A percentile compares a stretch with the other conserved stretches of the same genome.
Conservation (phyloP, 2,888 invertebrate species). For the Folsomia candida region DNA sequence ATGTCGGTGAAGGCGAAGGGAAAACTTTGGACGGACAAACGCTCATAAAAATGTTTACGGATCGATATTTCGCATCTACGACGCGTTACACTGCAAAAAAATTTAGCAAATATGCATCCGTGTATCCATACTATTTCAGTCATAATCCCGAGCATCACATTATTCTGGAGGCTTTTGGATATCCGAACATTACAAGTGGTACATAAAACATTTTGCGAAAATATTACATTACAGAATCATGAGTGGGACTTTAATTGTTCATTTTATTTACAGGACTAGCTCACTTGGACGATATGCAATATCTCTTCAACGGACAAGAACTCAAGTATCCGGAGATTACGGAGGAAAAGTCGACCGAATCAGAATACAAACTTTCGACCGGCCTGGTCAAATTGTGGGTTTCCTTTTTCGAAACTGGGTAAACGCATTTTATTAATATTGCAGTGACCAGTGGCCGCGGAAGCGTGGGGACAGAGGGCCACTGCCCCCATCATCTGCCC, state of each 20-base stretch:
- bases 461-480: too few species aligned
- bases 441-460: too few species aligned
- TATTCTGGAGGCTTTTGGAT: conserved; percentile 22
- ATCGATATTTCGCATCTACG: conserved; percentile 27
- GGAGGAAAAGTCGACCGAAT: conserved; percentile 17
- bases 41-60: conserved; percentile 24
- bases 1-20: conserved; percentile 23
- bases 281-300: conserved; percentile 35
- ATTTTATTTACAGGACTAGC: conserved; percentile 19
- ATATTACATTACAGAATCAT: too few species aligned
- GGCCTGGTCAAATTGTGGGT: conserved; percentile 30
- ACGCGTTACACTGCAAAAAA: conserved; percentile 17
- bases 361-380: conserved; percentile 26
- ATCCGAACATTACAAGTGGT: neutral
- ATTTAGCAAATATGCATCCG: conserved; percentile 28
- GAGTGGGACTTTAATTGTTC: too few species aligned
- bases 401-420: conserved; percentile 40
- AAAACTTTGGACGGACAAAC: neutral
- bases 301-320: conserved; percentile 21
- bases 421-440: too few species aligned
- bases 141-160: conserved; percentile 28
- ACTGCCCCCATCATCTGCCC: too few species aligned
- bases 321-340: conserved; percentile 27
- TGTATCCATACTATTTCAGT: conserved; percentile 28
- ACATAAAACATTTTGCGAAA: neutral